phyloP scores from a whole-genome alignment of 35 echinoderm and acorn worm species.

The Anneissia japonica region DNA sequence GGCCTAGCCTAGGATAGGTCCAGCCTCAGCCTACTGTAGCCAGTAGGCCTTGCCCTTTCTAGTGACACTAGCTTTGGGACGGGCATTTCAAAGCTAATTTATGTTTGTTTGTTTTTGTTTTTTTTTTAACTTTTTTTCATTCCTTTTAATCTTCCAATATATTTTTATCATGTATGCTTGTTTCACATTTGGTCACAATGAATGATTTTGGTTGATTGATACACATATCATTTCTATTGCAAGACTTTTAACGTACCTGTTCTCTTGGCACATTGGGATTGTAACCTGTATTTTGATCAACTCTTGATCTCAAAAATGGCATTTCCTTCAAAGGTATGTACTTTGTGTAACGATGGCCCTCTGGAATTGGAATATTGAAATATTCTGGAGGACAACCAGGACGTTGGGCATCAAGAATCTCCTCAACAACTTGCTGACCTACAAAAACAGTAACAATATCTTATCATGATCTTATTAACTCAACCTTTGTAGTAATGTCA shows the following conservation, averaged over 20 bases:
- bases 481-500: too few relatives aligned
- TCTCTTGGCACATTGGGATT: slow-evolving; percentile 86
- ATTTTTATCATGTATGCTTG: too few relatives aligned
- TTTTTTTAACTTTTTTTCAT: too few relatives aligned
- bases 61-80: too few relatives aligned
- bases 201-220: not conserved
- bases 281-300: slow-evolving; percentile 82
- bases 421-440: slow-evolving; percentile 99
- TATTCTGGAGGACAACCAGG: slow-evolving; percentile 90
- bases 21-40: too few relatives aligned
- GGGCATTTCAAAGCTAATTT: too few relatives aligned
- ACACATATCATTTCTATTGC: not conserved
- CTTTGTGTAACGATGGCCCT: slow-evolving; percentile 32
- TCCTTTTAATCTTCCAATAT: too few relatives aligned
- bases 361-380: slow-evolving; percentile 66
- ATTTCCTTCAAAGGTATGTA: slow-evolving; percentile 20
- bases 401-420: slow-evolving; percentile 94
- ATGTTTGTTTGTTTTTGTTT: too few relatives aligned
- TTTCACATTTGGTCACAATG: not conserved
- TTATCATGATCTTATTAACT: too few relatives aligned
- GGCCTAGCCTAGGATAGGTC: too few relatives aligned
- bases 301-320: slow-evolving; percentile 72
- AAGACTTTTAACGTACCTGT: slow-evolving; percentile 53
- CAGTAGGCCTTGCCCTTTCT: too few relatives aligned
- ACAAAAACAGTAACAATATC: too few relatives aligned